Percentiles rank a stretch among this genome's conserved stretches.
Conservation (phyloP, 2,113 vertebrate species). For the Bubo bubo region DNA sequence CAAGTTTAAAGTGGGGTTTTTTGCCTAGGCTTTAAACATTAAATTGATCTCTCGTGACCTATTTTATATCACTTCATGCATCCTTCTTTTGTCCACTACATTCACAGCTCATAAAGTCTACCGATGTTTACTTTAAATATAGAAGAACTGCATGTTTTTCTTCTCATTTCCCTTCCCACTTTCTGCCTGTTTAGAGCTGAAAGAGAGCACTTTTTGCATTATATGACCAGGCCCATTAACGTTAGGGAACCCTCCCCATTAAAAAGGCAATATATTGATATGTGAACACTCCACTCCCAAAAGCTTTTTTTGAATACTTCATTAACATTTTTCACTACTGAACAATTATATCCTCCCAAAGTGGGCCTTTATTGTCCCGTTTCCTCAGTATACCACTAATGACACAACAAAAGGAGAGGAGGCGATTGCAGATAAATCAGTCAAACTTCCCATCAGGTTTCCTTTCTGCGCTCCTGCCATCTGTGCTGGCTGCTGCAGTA, state of each 20-base stretch:
- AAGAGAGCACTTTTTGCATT: background rate
- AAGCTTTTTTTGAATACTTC: slow-evolving; percentile 4
- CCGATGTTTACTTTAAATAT: background rate
- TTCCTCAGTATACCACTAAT: background rate
- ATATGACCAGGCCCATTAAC: slow-evolving; percentile 2
- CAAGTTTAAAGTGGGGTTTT: background rate
- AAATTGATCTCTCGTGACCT: background rate
- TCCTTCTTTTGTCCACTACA: background rate
- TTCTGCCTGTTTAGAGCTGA: background rate
- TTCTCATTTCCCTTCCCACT: background rate
- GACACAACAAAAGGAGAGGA: background rate
- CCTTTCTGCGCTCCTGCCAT: background rate
- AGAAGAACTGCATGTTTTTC: background rate
- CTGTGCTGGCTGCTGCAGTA: background rate
- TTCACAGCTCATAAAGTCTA: background rate
- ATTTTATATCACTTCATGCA: background rate
- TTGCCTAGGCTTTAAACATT: background rate
- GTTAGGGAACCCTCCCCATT: background rate
- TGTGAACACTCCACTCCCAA: background rate
- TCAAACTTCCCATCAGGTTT: background rate
- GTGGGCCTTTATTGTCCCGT: background rate
- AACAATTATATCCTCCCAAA: background rate
- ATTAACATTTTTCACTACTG: slow-evolving; percentile 35
- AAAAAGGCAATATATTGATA: slow-evolving; percentile 17
- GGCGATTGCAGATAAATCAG: background rate